Evolutionary conservation across 2,113 vertebrate species (phyloP), one percentile per base, ranked within the genome.

Genomic region (Arvicanthis niloticus): DNA sequence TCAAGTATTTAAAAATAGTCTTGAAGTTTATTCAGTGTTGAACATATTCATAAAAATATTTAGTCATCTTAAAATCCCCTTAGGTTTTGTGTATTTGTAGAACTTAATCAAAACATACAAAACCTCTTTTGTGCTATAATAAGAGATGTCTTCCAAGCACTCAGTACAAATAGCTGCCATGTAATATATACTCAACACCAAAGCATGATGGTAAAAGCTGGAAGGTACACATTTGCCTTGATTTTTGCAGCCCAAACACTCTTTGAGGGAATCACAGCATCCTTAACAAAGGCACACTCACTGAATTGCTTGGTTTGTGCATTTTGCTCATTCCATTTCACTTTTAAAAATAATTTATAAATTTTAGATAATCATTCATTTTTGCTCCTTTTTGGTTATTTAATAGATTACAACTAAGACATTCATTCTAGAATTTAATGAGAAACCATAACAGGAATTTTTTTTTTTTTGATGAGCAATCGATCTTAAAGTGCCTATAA

Each of bases 11-110:
- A 3, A 68, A 81, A 72, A 89, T 34, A 24, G 11, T 58, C 40
- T 77, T 75, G 29, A 68, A 73, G 34, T 3, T 93, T 95, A 51
- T 42, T 91, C 45, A 80, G 15, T 70, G 7, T 93, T 90, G 1
- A 85, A 58, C 89, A 42, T 84, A 75, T 89, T 60, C 68, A 65
- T 77, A 68, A 2, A 92, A 58, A 58, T 75, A 93, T 80, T 88
- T 87, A 4, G 42, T 11, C 22, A 2, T 88, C 37, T 82, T 56
- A 91, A 78, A 70, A 45, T 40, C 53, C 78, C 8, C 29, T 85
- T 40, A 77, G 76, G 5, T 21, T 80, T 95, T 40, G 42, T 77
- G 0, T 88, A 31, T 60, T 89, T 93, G 17, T 58, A 22, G 8
- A 85, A 90, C 37, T 77, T 80, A 86, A 86, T 87, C 17, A 96